phyloP scores from a whole-genome alignment of 2,888 invertebrate species.

The Lasiommata megera region DNA sequence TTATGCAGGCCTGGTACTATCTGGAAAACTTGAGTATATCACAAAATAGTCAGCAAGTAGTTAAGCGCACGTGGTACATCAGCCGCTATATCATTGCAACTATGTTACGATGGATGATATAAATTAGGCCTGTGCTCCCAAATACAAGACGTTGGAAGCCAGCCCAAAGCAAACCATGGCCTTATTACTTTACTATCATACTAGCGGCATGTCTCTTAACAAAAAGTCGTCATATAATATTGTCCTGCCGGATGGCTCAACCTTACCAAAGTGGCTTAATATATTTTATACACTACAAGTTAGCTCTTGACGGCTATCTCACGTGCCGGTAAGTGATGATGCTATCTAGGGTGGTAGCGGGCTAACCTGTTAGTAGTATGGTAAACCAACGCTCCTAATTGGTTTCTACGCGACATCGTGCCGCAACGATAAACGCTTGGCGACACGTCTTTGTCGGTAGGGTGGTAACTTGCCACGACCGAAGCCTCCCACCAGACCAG shows the following conservation, averaged over 20 bases:
- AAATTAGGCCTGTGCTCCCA: conserved; percentile 61
- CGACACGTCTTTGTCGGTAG: too few relatives aligned
- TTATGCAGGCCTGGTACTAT: not conserved
- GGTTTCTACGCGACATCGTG: too few relatives aligned
- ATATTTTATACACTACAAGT: too few relatives aligned
- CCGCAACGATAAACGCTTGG: too few relatives aligned
- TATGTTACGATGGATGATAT: conserved; percentile 58
- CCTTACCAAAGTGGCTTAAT: too few relatives aligned
- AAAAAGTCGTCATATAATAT: not conserved
- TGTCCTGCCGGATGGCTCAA: not conserved
- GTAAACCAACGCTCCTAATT: too few relatives aligned
- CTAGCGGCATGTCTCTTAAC: not conserved
- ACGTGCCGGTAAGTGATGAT: too few relatives aligned
- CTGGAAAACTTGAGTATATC: not conserved
- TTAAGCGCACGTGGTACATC: conserved; percentile 48
- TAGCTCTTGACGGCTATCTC: too few relatives aligned
- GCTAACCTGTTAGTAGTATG: too few relatives aligned
- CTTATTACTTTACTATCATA: conserved; percentile 44
- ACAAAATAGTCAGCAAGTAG: conserved; percentile 39
- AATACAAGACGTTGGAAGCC: conserved; percentile 73
- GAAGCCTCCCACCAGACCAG: too few relatives aligned
- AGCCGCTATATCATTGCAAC: conserved; percentile 55
- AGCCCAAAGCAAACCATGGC: conserved; percentile 48
- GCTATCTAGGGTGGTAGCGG: too few relatives aligned
- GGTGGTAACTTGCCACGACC: too few relatives aligned